Evolutionary conservation across 2,888 invertebrate genomes (phyloP).

Genomic region (Ophioninae sp.): DNA sequence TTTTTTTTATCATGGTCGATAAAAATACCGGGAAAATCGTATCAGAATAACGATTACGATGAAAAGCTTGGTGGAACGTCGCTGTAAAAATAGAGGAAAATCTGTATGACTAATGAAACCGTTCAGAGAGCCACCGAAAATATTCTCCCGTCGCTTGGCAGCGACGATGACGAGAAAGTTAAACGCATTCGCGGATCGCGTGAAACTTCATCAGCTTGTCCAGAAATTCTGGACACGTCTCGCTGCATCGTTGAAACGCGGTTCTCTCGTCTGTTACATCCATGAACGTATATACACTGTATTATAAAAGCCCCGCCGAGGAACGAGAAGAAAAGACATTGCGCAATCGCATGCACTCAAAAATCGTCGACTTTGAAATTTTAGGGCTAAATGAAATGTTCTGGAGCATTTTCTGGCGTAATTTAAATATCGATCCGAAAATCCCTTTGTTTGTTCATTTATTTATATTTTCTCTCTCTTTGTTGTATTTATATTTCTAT

Average conservation of each 20-base stretch:
- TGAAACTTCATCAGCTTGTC: conserved; percentile 56
- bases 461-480: background rate
- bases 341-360: conserved; percentile 35
- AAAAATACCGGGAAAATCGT: too few relatives aligned
- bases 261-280: conserved; percentile 24
- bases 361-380: conserved; percentile 36
- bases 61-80: background rate
- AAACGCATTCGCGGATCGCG: conserved; percentile 58
- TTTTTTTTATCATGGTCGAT: too few relatives aligned
- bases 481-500: too few relatives aligned
- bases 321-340: conserved; percentile 43
- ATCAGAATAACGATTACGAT: background rate
- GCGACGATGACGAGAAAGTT: conserved; percentile 62
- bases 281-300: conserved; percentile 2
- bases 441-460: background rate
- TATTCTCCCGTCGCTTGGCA: conserved; percentile 13
- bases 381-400: conserved; percentile 24
- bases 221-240: conserved; percentile 64
- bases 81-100: background rate
- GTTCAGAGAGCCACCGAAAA: conserved; percentile 25
- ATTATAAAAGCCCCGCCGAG: conserved; percentile 23
- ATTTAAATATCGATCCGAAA: background rate
- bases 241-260: conserved; percentile 55
- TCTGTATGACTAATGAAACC: conserved; percentile 5
- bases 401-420: background rate